These are phyloP conservation scores for Copidosoma aretas DNA, from an alignment of 2,888 invertebrate genomes.

Conservation along the genomic window DNA sequence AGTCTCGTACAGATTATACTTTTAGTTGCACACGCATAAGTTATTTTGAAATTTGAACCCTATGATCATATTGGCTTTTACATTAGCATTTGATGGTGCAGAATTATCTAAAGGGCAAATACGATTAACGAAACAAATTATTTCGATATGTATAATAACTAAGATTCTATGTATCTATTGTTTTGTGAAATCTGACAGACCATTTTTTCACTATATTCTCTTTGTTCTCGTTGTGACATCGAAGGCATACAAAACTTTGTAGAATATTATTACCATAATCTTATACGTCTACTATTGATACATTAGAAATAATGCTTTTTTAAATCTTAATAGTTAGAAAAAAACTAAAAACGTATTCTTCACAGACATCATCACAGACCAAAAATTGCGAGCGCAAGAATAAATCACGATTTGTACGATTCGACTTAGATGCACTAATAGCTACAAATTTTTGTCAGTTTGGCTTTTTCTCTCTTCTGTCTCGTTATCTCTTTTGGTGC, in stretches of 20 bases:
- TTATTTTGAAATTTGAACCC: constrained; percentile 29
- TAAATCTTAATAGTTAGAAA: constrained; percentile 34
- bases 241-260: constrained; percentile 25
- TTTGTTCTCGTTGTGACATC: constrained; percentile 18
- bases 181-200: constrained; percentile 23
- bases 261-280: not conserved
- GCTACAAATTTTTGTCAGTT: constrained; percentile 30
- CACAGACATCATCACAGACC: constrained; percentile 32
- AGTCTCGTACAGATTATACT: constrained; percentile 20
- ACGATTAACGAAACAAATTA: constrained; percentile 34
- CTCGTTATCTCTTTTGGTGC: constrained; percentile 10
- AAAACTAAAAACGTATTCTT: constrained; percentile 36
- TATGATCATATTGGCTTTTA: constrained; percentile 32
- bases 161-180: constrained; percentile 30
- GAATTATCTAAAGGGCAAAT: constrained; percentile 27
- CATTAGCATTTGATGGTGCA: constrained; percentile 15
- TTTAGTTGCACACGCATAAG: constrained; percentile 31
- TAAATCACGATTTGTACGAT: no score
- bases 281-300: constrained; percentile 27
- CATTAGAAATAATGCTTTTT: constrained; percentile 37
- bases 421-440: no score
- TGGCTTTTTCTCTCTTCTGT: constrained; percentile 14
- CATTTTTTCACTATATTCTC: constrained; percentile 23
- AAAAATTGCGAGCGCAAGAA: constrained; percentile 18
- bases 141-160: constrained; percentile 30